A percentile compares a stretch with the other conserved stretches of the same genome.
These are phyloP conservation scores for Zapus hudsonius DNA, from an alignment of 2,113 vertebrate species.

Conservation along the genomic window DNA sequence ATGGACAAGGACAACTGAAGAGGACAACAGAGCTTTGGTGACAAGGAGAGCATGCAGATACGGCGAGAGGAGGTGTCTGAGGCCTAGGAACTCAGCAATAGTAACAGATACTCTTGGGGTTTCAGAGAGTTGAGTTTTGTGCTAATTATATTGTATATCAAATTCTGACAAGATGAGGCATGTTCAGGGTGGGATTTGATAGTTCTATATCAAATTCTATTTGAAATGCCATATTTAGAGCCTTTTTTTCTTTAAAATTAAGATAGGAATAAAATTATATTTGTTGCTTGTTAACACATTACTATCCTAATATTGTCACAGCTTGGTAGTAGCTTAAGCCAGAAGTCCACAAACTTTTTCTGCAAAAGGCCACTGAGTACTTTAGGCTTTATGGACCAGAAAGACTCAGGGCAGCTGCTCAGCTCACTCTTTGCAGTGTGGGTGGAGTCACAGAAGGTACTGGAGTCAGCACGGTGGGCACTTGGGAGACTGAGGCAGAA, in stretches of 20 bases:
- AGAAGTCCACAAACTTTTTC: not conserved
- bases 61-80: not conserved
- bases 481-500: no score
- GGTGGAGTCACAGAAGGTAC: not conserved
- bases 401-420: not conserved
- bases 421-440: not conserved
- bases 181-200: no score
- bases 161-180: no score
- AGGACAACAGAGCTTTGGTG: not conserved
- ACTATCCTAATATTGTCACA: not conserved
- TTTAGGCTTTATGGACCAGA: not conserved
- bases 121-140: conserved; percentile 25
- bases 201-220: not conserved
- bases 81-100: not conserved
- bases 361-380: not conserved
- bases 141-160: not conserved
- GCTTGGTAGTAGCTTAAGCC: not conserved
- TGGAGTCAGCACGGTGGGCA: no score
- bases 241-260: conserved; percentile 1
- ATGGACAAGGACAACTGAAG: no score
- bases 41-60: not conserved
- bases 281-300: conserved; percentile 8
- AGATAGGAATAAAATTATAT: conserved; percentile 32
- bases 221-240: conserved; percentile 25
- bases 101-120: not conserved